A percentile compares a stretch with the other conserved stretches of the same genome.
phyloP scores from a whole-genome alignment of 2,797 vertebrate species.

The Spea hammondii region DNA sequence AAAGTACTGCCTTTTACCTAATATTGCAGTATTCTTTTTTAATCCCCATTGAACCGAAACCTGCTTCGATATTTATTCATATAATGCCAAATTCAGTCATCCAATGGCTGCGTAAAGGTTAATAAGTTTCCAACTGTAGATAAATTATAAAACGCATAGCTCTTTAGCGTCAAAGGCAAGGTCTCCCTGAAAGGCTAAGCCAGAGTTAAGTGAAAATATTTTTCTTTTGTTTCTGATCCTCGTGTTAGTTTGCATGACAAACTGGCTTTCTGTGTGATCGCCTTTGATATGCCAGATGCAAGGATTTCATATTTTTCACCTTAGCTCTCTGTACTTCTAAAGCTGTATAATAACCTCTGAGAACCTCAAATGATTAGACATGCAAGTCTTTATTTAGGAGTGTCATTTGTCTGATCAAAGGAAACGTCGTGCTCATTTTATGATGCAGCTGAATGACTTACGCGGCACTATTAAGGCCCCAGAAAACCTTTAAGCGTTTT shows the following conservation, averaged over 20 bases:
- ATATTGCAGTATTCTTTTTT: too few species aligned
- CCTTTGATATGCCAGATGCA: constrained; percentile 21
- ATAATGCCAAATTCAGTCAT: too few species aligned
- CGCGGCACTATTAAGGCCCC: constrained; percentile 52
- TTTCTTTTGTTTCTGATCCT: constrained; percentile 12
- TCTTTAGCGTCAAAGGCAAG: neutral
- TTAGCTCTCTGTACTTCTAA: constrained; percentile 1
- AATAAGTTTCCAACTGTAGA: neutral
- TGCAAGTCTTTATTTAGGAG: constrained; percentile 24
- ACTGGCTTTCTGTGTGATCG: neutral
- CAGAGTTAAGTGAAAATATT: neutral
- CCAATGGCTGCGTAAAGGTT: too few species aligned
- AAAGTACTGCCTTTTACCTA: too few species aligned
- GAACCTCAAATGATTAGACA: constrained; percentile 23
- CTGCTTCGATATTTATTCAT: too few species aligned
- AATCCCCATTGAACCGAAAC: too few species aligned
- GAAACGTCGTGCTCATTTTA: constrained; percentile 54
- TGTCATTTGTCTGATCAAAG: constrained; percentile 40
- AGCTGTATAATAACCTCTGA: constrained; percentile 26
- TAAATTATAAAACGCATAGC: neutral
- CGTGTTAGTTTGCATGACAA: neutral
- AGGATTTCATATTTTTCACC: constrained; percentile 1
- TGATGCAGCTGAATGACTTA: constrained; percentile 51
- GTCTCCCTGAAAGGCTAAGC: neutral
- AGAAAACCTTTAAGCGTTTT: constrained; percentile 64